phyloP scores from a whole-genome alignment of 2,888 invertebrate genomes.

The Eubasilissa splendida region DNA sequence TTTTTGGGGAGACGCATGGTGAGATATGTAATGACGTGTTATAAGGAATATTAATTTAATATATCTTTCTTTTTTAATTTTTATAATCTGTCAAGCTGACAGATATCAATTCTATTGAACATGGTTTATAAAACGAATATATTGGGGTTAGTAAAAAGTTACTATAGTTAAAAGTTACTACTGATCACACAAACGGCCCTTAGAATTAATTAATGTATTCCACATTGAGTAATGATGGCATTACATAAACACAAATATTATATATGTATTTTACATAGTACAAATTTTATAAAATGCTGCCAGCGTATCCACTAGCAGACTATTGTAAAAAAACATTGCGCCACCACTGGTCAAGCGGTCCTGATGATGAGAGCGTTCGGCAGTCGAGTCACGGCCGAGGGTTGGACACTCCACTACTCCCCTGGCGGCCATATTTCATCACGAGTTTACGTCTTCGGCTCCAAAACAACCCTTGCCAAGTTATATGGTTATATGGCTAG shows the following conservation, averaged over 20 bases:
- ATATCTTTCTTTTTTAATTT: neutral
- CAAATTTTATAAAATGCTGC: neutral
- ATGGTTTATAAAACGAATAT: too few species aligned
- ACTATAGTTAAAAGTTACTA: too few species aligned
- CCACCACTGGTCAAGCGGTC: constrained; percentile 31
- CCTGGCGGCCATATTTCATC: constrained; percentile 51
- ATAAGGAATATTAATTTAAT: neutral
- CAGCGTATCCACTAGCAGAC: neutral
- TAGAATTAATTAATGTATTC: too few species aligned
- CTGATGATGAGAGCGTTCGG: constrained; percentile 41
- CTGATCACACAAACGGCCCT: too few species aligned
- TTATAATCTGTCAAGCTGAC: too few species aligned
- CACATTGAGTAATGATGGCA: too few species aligned
- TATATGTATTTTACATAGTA: too few species aligned
- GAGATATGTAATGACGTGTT: neutral
- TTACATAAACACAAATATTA: too few species aligned
- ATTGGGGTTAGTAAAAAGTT: too few species aligned
- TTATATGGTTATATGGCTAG: neutral
- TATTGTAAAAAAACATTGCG: constrained; percentile 2
- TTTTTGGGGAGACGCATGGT: too few species aligned
- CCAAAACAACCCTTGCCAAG: constrained; percentile 33
- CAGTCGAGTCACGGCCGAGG: constrained; percentile 43
- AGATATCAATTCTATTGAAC: too few species aligned
- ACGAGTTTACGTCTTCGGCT: constrained; percentile 44
- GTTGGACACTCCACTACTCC: constrained; percentile 52